Evolutionary conservation across 2,888 invertebrate genomes (phyloP).

Genomic region (Plebejus melissa): DNA sequence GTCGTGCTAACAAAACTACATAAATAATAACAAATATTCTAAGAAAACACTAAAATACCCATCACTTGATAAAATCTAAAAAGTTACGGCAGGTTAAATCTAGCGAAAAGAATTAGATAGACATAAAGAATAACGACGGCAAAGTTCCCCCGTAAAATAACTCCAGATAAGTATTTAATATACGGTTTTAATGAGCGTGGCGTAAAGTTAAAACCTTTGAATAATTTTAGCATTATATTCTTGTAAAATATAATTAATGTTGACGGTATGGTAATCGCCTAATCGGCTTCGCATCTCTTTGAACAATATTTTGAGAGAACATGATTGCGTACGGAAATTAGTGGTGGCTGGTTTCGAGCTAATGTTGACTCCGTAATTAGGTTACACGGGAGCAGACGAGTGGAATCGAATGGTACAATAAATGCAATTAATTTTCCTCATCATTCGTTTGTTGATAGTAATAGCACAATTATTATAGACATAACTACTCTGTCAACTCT

Average conservation of each 20-base stretch:
- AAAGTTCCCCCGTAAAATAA: slow-evolving; percentile 22
- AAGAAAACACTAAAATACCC: not conserved
- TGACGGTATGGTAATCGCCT: slow-evolving; percentile 1
- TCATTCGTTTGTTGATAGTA: not conserved
- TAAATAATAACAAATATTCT: no score
- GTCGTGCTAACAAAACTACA: not conserved
- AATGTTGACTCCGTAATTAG: slow-evolving; percentile 2
- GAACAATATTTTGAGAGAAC: slow-evolving; percentile 13
- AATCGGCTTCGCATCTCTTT: slow-evolving; percentile 20
- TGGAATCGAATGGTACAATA: not conserved
- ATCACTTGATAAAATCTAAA: not conserved
- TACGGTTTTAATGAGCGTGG: slow-evolving; percentile 23
- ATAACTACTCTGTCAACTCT: no score
- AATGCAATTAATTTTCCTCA: not conserved
- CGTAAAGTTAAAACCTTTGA: slow-evolving; percentile 25
- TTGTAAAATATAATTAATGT: slow-evolving; percentile 27
- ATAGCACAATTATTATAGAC: no score
- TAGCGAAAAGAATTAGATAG: slow-evolving; percentile 23
- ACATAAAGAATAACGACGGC: slow-evolving; percentile 14
- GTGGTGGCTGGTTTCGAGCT: not conserved
- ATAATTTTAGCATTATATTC: slow-evolving; percentile 25
- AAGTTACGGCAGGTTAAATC: slow-evolving; percentile 14
- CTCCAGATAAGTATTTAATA: slow-evolving; percentile 27
- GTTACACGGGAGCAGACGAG: not conserved
- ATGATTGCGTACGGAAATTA: slow-evolving; percentile 12